Evolutionary conservation across 2,797 vertebrate species (phyloP), one percentile per base, ranked within the genome.

Genomic region (Sebastiscus albofasciatus): DNA sequence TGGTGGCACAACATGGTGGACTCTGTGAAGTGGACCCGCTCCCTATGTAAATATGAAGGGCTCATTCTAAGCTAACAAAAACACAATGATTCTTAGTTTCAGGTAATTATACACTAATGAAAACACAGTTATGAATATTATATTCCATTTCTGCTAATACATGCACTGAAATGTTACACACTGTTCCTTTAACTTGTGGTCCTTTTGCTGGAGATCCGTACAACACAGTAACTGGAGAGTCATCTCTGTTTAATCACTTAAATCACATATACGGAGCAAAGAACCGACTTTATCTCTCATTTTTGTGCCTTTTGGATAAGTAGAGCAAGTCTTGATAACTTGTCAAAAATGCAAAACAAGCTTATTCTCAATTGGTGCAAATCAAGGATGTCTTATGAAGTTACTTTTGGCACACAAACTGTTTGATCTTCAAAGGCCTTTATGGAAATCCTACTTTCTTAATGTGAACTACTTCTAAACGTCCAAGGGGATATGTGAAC

Each of bases 391-490:
- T 65, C 71, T 67, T 33, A 26, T 55, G 11, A 75, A 72, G 58
- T 67, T 70, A 70, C 11, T 58, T 80, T 60, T 79, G 54, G 66
- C 70, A 67, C 42, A 64, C 13, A 78, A 68, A 54, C 31, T 64
- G n/a, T 86, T 77, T 82, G 58, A 83, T 85, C 70, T 65, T 85
- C 72, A 82, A 85, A 7, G 33, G 22, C 58, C 54, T 72, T 77
- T 18, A n/a, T 79, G 65, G 29, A 82, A 27, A 69, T 64, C 62
- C 26, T 74, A 52, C 64, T 65, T 75, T 68, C 33, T 79, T 82
- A 8, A 55, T 62, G 27, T 24, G 70, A 83, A 69, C 79, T 73
- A 75, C 75, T 76, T 81, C 27, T 65, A 67, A 77, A 80, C n/a
- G 39, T 68, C 68, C 20, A 1, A 26, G 34, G 71, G 74, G 69